phyloP scores from a whole-genome alignment of 1,140 invertebrate genomes.

The Melitaea cinxia region DNA sequence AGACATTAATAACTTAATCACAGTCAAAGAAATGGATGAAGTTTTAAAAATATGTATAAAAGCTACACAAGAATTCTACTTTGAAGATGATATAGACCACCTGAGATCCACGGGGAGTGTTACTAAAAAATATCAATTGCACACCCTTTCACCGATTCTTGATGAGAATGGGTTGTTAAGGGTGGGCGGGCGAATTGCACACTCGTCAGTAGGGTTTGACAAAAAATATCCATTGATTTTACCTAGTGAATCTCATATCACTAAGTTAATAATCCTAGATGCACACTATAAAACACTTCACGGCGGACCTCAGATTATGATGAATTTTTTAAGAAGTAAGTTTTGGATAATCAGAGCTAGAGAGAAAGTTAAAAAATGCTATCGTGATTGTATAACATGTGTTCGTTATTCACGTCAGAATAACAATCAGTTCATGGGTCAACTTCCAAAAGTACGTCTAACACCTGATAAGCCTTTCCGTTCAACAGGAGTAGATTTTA shows the following conservation, averaged over 20 bases:
- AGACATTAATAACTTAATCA: neutral
- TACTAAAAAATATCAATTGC: slow-evolving; percentile 23
- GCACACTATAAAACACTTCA: slow-evolving; percentile 30
- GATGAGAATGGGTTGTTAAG: slow-evolving; percentile 33
- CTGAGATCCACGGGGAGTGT: too few species aligned
- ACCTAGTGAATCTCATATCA: slow-evolving; percentile 25
- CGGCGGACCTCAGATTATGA: slow-evolving; percentile 28
- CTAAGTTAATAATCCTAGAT: slow-evolving; percentile 19
- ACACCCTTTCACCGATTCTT: slow-evolving; percentile 32
- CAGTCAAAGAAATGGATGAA: too few species aligned
- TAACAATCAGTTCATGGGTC: slow-evolving; percentile 32
- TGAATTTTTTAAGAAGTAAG: slow-evolving; percentile 20
- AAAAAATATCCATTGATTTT: slow-evolving; percentile 31
- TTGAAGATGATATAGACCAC: too few species aligned
- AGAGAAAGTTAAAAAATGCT: slow-evolving; percentile 17
- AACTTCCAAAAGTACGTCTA: slow-evolving; percentile 23
- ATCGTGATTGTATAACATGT: slow-evolving; percentile 25
- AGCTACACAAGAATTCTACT: too few species aligned
- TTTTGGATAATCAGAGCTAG: slow-evolving; percentile 29
- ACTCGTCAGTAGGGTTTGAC: slow-evolving; percentile 14
- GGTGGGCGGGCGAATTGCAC: slow-evolving; percentile 38
- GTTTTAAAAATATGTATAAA: too few species aligned
- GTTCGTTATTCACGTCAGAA: slow-evolving; percentile 5
- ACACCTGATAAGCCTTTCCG: slow-evolving; percentile 32
- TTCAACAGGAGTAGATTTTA: slow-evolving; percentile 31